A percentile compares a stretch with the other conserved stretches of the same genome.
These are phyloP conservation scores for Hylomyscus alleni DNA, from an alignment of 2,797 vertebrate genomes.

Conservation along the genomic window DNA sequence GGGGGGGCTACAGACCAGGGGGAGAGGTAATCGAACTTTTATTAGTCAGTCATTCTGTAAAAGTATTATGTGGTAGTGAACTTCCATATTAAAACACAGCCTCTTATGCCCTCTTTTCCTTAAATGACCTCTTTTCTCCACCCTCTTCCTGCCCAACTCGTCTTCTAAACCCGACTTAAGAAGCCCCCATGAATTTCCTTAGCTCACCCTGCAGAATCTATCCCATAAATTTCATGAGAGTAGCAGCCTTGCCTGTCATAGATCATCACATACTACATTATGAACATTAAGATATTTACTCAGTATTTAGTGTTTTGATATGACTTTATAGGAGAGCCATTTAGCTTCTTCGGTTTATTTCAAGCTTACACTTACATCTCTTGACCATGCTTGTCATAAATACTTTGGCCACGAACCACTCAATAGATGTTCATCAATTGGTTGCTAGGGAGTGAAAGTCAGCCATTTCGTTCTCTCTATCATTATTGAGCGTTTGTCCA, in stretches of 20 bases:
- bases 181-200: neutral
- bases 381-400: neutral
- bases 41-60: slow-evolving; percentile 41
- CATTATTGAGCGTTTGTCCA: neutral
- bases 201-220: neutral
- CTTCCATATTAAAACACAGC: neutral
- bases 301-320: neutral
- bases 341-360: slow-evolving; percentile 38
- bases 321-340: neutral
- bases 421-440: slow-evolving; percentile 33
- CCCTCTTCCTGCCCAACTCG: neutral
- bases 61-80: neutral
- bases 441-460: slow-evolving; percentile 6
- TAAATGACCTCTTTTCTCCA: slow-evolving; percentile 13
- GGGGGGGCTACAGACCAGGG: rapidly evolving
- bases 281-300: neutral
- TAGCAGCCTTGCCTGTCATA: neutral
- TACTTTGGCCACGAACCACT: slow-evolving; percentile 18
- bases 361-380: slow-evolving; percentile 36
- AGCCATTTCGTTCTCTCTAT: neutral
- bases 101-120: neutral
- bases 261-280: neutral
- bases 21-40: neutral
- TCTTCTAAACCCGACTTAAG: slow-evolving; percentile 5
- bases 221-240: neutral